Evolutionary conservation across 2,888 invertebrate species (phyloP), one percentile per base, ranked within the genome.

Genomic region (Bembecia ichneumoniformis): DNA sequence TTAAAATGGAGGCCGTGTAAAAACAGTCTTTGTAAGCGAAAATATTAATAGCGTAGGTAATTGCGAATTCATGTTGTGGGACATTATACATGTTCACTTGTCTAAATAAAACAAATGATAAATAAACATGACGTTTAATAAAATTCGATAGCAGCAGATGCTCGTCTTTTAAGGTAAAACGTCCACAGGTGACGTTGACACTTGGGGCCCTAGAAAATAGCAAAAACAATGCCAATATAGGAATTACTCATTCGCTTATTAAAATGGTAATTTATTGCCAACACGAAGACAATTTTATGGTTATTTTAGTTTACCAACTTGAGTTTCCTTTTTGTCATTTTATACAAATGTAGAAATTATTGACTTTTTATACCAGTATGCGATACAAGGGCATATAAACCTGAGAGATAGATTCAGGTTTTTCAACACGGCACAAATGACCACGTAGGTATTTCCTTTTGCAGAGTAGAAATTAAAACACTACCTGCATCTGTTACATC

Each of bases 91-190:
- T 60, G 60, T 55, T 64, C 63, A 60, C 66, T 68, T 66, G 66
- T 65, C 69, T 69, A 74, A 73, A 77, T 82, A 79, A 77, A 74
- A 16, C 16, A 11, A 66, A 71, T 64, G 68, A 77, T 80, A 78
- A 84, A 86, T 81, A 86, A 78, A 84, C 82, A 83, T 86, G 78
- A 81, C 77, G 68, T 79, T 79, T 84, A 84, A 86, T 86, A 81
- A 84, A 86, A 84, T 84, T 83, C 84, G 78, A 74, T 76, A 75
- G 74, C 79, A 79, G 86, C 86, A 87, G 86, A 84, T 86, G 86
- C 72, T 68, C 68, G 58, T 67, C 81, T 68, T 76, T 77, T 83
- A 84, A 72, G 82, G 84, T 59, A 74, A 77, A 77, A 84, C 9
- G 28, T 28, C 28, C 68, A 59, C 68, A 72, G 68, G 72, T 68